Base-by-base conservation (phyloP, 2,113 vertebrate species). In the Salvelinus sp. region DNA sequence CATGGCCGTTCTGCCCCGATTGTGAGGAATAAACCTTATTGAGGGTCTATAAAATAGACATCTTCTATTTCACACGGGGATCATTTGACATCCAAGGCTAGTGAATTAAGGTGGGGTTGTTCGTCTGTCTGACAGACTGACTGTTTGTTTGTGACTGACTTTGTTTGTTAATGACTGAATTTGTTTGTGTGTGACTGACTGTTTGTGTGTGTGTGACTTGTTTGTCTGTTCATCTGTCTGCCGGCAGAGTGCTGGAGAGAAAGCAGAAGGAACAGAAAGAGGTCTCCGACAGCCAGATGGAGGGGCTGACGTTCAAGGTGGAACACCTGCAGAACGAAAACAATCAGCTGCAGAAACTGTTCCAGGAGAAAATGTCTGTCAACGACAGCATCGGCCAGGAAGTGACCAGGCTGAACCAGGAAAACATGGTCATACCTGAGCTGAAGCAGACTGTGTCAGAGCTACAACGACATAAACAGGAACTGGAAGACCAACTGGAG, bases 351-450 rank as follows among this genome's bases (percentile, higher is more conserved):
- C 96, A 99, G 69, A 95, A 93, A 28, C 87, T 98, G 16, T 96
- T 98, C 88, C 89, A 95, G 38, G 96, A 98, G 83, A 97, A 98
- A 77, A 98, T 92, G 18, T 85, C 94, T 48, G 78, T 96, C 79
- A 97, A 95, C 0, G 94, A 97, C 79, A 91, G 84, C 18, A 96
- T 98, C 82, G 91, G 91, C 47, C 94, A 96, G 1, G 96, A 99
- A 81, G 93, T 98, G 38, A 89, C 92, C 77, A 91, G 96, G 50
- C 93, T 99, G 2, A 95, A 93, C 1, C 93, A 93, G 12, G 97
- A 99, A 86, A 99, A 98, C 73, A 88, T 95, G 98, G 91, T 95
- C 57, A 96, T 99, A 76, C 95, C 96, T 1, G 94, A 97, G 79
- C 94, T 98, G 70, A 97, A 94, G 79, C 94, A 93, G 77, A 95